Conservation (phyloP, 2,113 vertebrate genomes). For the Pteruthius melanotis region DNA sequence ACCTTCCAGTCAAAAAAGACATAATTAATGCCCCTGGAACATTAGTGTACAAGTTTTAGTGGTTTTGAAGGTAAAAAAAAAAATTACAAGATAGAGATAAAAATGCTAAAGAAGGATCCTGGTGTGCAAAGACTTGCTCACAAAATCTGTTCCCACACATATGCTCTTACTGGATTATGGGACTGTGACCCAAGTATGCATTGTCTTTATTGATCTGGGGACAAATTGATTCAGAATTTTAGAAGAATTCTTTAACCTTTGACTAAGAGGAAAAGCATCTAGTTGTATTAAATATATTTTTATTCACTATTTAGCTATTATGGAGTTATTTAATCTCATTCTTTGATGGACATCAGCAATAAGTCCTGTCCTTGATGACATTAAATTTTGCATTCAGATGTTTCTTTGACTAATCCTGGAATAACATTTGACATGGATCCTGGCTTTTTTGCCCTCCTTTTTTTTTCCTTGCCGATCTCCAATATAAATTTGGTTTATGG, state of each 20-base stretch:
- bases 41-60: not conserved
- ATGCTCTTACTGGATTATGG: not conserved
- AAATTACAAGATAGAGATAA: not conserved
- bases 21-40: not conserved
- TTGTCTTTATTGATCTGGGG: not conserved
- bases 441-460: not conserved
- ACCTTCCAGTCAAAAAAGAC: not conserved
- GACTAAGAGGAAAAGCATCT: not conserved
- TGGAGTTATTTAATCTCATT: not conserved
- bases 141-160: not conserved
- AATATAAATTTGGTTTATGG: not conserved
- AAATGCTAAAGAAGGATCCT: not conserved
- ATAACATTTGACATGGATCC: not conserved
- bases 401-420: not conserved
- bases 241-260: not conserved
- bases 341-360: not conserved
- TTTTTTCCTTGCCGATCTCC: not conserved
- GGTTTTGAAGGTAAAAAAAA: not conserved
- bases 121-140: not conserved
- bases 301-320: not conserved
- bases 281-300: not conserved
- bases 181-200: not conserved
- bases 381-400: not conserved
- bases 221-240: not conserved
- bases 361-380: not conserved